Evolutionary conservation across 2,113 vertebrate genomes (phyloP).

Genomic region (Nanger granti): DNA sequence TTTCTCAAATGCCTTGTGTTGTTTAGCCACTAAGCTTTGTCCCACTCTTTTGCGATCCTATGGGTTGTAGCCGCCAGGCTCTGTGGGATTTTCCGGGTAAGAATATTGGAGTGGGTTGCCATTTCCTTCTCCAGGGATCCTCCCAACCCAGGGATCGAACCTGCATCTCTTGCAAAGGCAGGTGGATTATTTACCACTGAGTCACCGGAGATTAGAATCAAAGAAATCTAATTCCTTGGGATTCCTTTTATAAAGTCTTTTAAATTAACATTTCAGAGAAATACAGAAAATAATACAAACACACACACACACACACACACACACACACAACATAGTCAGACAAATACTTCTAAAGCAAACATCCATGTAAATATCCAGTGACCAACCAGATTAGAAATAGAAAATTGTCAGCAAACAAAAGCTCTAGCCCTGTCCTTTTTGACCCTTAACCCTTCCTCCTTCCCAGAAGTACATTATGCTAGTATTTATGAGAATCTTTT

Average conservation of each 20-base stretch:
- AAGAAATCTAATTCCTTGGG: neutral
- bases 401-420: neutral
- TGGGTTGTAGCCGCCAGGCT: neutral
- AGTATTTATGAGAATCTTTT: neutral
- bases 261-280: neutral
- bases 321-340: no score
- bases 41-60: neutral
- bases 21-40: neutral
- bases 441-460: neutral
- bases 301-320: neutral
- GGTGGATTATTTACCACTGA: neutral
- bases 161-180: neutral
- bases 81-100: neutral
- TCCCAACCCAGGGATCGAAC: neutral
- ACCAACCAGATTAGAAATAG: neutral
- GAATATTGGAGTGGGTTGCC: neutral
- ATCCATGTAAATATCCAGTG: neutral
- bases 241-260: neutral
- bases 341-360: neutral
- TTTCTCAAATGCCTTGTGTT: neutral
- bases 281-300: neutral
- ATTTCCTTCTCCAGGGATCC: neutral
- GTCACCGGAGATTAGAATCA: neutral
- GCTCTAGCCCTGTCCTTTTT: neutral
- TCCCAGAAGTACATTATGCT: neutral